Conservation (phyloP, 1,140 invertebrate genomes). For the Melitaea cinxia region DNA sequence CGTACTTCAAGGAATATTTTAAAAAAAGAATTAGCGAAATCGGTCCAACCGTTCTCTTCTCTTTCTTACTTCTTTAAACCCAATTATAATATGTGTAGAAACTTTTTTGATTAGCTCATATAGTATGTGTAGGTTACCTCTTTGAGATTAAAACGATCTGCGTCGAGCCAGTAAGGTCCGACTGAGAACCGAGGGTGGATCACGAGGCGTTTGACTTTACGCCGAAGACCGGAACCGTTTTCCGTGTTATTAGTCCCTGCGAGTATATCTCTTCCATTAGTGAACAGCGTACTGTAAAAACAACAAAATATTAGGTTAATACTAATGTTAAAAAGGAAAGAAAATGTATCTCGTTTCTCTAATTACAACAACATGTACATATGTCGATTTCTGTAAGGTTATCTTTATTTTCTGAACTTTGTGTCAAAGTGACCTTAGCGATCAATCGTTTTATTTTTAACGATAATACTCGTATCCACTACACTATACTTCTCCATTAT, state of each 20-base stretch:
- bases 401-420: background rate
- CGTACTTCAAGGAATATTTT: too few species aligned
- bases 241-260: slow-evolving; percentile 68
- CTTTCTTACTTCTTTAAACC: too few species aligned
- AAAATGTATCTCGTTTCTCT: background rate
- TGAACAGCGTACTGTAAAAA: slow-evolving; percentile 66
- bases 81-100: too few species aligned
- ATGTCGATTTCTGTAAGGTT: background rate
- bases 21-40: too few species aligned
- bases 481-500: background rate
- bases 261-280: slow-evolving; percentile 52
- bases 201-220: slow-evolving; percentile 52
- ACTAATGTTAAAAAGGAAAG: background rate
- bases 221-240: slow-evolving; percentile 48
- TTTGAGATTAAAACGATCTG: slow-evolving; percentile 53
- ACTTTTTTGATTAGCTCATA: too few species aligned
- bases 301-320: background rate
- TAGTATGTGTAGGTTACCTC: slow-evolving; percentile 48
- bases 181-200: slow-evolving; percentile 68
- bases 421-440: background rate
- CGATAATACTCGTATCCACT: background rate
- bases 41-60: too few species aligned
- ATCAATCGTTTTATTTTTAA: background rate
- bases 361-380: too few species aligned
- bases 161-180: slow-evolving; percentile 71